Percentiles rank a stretch among this genome's conserved stretches.
Conservation (phyloP, 2,888 invertebrate genomes). For the Drosophila leonis region DNA sequence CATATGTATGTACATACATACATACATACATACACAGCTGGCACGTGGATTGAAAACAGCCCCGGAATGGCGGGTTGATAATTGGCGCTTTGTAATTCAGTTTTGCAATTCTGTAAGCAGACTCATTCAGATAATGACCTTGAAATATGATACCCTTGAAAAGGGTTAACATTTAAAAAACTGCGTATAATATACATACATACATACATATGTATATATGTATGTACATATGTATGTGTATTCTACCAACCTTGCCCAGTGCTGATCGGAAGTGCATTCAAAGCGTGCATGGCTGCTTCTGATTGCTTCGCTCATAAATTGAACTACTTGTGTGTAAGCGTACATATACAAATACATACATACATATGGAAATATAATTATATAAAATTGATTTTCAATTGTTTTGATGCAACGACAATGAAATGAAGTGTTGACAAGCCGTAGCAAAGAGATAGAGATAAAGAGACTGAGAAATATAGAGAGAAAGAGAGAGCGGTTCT, state of each 20-base stretch:
- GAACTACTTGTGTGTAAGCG: neutral
- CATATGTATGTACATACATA: neutral
- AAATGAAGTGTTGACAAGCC: slow-evolving; percentile 14
- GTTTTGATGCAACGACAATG: slow-evolving; percentile 30
- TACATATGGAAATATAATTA: neutral
- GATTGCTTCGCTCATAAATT: slow-evolving; percentile 12
- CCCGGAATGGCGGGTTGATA: neutral
- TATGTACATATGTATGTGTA: neutral
- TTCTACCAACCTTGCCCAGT: slow-evolving; percentile 12
- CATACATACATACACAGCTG: neutral
- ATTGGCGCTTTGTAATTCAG: neutral
- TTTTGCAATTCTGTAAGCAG: slow-evolving; percentile 1
- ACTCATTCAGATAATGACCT: slow-evolving; percentile 48
- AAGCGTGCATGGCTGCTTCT: slow-evolving; percentile 5
- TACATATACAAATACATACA: neutral
- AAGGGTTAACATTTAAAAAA: neutral
- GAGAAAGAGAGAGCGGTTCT: slow-evolving; percentile 3
- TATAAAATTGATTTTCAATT: slow-evolving; percentile 17
- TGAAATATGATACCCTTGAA: slow-evolving; percentile 32
- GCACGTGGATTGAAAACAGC: slow-evolving; percentile 11
- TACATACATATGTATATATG: no score
- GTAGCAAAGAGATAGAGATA: neutral
- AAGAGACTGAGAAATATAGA: neutral
- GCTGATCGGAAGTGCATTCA: slow-evolving; percentile 21
- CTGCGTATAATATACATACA: neutral